Conservation (phyloP, 2,888 invertebrate genomes). For the Polydrusus cervinus region DNA sequence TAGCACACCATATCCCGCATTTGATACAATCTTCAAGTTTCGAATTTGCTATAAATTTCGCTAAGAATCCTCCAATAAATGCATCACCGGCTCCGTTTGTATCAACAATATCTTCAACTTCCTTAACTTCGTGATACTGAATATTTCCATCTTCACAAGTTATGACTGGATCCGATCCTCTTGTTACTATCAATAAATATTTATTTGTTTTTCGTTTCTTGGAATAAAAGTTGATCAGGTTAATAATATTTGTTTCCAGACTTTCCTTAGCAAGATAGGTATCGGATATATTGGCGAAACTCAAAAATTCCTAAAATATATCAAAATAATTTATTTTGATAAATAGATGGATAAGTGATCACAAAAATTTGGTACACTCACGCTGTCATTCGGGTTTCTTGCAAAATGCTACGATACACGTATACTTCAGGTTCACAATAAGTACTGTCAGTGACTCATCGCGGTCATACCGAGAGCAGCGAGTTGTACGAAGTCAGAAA, state of each 20-base stretch:
- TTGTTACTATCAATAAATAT: constrained; percentile 57
- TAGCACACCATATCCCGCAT: constrained; percentile 29
- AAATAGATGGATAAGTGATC: no score
- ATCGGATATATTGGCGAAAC: constrained; percentile 53
- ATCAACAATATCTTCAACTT: constrained; percentile 55
- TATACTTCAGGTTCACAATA: no score
- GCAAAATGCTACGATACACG: no score
- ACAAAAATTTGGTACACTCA: no score
- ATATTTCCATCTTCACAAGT: constrained; percentile 37
- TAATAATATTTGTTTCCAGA: constrained; percentile 20
- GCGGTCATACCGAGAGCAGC: no score
- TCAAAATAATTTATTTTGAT: no score
- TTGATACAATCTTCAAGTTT: constrained; percentile 26
- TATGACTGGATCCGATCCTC: constrained; percentile 57
- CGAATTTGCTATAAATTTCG: constrained; percentile 15
- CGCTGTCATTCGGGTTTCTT: no score
- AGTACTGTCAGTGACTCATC: no score
- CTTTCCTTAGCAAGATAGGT: constrained; percentile 22
- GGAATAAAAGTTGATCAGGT: not conserved
- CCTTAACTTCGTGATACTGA: constrained; percentile 54
- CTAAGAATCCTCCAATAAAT: constrained; percentile 59
- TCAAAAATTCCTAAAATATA: constrained; percentile 58
- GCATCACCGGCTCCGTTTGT: constrained; percentile 64
- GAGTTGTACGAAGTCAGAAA: no score
- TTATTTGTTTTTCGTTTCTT: not conserved